Conservation (phyloP, 2,797 vertebrate species). For the Protosalanx chinensis region DNA sequence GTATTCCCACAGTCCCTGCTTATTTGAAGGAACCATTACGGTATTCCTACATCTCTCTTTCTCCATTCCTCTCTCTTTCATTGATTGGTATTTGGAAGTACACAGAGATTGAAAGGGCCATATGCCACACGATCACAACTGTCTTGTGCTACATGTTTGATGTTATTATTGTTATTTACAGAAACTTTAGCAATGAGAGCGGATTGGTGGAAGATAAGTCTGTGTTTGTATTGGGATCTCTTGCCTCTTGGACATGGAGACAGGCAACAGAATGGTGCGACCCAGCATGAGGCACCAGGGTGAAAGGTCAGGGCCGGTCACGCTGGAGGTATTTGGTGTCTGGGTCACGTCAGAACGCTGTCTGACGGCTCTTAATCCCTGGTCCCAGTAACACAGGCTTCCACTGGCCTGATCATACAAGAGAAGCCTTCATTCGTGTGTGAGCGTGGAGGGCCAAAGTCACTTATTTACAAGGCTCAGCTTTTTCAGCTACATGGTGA, state of each 20-base stretch:
- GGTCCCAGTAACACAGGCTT: not conserved
- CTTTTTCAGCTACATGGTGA: constrained; percentile 26
- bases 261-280: constrained; percentile 6
- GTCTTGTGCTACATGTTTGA: not conserved
- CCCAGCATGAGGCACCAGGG: constrained; percentile 6
- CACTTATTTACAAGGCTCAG: not conserved
- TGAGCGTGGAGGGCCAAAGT: not conserved
- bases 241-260: constrained; percentile 16
- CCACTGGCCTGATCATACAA: not conserved
- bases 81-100: not conserved
- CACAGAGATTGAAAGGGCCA: not conserved
- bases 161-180: no score
- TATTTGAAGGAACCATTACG: not conserved
- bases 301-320: constrained; percentile 30
- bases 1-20: not conserved
- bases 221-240: constrained; percentile 35
- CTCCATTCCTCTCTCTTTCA: not conserved
- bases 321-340: constrained; percentile 22
- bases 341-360: constrained; percentile 20
- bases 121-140: not conserved
- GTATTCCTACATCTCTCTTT: no score
- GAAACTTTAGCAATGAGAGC: not conserved
- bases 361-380: constrained; percentile 1
- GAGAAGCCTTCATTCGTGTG: not conserved
- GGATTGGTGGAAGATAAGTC: constrained; percentile 27